Percentiles rank a stretch among this genome's conserved stretches.
Conservation (phyloP, 1,140 invertebrate species). For the Temnothorax nylanderi region DNA sequence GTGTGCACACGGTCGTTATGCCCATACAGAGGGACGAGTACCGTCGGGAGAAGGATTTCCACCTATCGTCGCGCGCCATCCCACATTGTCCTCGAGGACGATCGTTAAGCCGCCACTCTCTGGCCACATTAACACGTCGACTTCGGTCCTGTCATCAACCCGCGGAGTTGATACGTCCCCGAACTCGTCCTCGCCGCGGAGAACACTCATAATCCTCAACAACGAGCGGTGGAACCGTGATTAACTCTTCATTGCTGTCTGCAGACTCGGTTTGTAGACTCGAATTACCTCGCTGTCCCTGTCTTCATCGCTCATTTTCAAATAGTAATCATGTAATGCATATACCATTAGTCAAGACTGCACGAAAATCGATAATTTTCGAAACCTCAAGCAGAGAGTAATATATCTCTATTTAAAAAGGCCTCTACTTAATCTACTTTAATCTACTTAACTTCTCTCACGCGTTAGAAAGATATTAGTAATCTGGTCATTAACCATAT, state of each 20-base stretch:
- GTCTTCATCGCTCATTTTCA: slow-evolving; percentile 4
- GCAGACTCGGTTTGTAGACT: slow-evolving; percentile 17
- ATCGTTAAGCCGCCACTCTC: slow-evolving; percentile 67
- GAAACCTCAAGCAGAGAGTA: not conserved
- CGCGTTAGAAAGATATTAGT: slow-evolving; percentile 8
- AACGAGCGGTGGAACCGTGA: slow-evolving; percentile 44
- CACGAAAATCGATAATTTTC: not conserved
- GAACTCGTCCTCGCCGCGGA: slow-evolving; percentile 16
- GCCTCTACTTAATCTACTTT: not conserved
- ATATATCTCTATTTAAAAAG: not conserved
- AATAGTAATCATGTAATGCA: not conserved
- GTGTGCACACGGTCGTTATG: not conserved
- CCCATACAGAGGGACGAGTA: not conserved
- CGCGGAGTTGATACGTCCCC: slow-evolving; percentile 58
- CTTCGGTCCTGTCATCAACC: slow-evolving; percentile 42
- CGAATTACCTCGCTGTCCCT: slow-evolving; percentile 11
- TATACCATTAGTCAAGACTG: not conserved
- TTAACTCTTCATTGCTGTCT: slow-evolving; percentile 54
- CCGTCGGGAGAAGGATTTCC: slow-evolving; percentile 28
- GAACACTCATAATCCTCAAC: slow-evolving; percentile 66
- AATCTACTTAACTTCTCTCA: not conserved
- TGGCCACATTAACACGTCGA: slow-evolving; percentile 66
- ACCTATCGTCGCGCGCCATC: not conserved
- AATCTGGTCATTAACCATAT: slow-evolving; percentile 17
- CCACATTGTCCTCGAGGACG: slow-evolving; percentile 50